These are phyloP conservation scores for Epirrhoe tristata DNA, from an alignment of 2,888 invertebrate genomes.

Conservation along the genomic window DNA sequence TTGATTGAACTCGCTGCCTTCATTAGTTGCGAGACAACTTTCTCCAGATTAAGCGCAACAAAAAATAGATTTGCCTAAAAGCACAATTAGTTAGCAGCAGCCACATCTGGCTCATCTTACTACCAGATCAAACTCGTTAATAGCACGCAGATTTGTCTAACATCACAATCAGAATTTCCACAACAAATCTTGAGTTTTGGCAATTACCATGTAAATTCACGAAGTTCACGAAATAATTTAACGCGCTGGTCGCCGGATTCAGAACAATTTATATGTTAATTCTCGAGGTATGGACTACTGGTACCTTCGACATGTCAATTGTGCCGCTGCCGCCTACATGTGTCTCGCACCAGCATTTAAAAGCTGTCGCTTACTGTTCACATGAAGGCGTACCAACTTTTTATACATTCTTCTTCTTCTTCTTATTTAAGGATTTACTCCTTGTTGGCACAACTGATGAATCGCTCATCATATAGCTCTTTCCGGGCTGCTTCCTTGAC, in stretches of 20 bases:
- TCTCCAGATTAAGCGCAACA: conserved; percentile 6
- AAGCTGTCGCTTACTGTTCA: background rate
- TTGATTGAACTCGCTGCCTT: background rate
- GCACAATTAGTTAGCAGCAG: conserved; percentile 42
- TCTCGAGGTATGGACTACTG: conserved; percentile 73
- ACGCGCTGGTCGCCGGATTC: conserved; percentile 79
- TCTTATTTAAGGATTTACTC: too few relatives aligned
- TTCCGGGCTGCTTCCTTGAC: too few relatives aligned
- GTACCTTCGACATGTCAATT: conserved; percentile 36
- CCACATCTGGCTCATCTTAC: conserved; percentile 63
- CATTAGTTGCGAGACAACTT: background rate
- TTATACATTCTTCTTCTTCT: too few relatives aligned
- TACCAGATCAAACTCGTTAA: conserved; percentile 71
- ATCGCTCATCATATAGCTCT: too few relatives aligned
- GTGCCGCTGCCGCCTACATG: conserved; percentile 10
- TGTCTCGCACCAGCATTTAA: background rate
- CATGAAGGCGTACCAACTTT: too few relatives aligned
- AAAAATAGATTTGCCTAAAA: conserved; percentile 42
- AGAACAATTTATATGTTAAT: conserved; percentile 85
- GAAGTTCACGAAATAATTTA: conserved; percentile 85
- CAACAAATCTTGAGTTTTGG: conserved; percentile 84
- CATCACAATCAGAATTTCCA: conserved; percentile 78
- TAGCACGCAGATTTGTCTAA: conserved; percentile 71
- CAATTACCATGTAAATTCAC: conserved; percentile 84
- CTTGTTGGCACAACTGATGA: too few relatives aligned